phyloP scores from a whole-genome alignment of 2,888 invertebrate genomes.

The Junonia oenone region DNA sequence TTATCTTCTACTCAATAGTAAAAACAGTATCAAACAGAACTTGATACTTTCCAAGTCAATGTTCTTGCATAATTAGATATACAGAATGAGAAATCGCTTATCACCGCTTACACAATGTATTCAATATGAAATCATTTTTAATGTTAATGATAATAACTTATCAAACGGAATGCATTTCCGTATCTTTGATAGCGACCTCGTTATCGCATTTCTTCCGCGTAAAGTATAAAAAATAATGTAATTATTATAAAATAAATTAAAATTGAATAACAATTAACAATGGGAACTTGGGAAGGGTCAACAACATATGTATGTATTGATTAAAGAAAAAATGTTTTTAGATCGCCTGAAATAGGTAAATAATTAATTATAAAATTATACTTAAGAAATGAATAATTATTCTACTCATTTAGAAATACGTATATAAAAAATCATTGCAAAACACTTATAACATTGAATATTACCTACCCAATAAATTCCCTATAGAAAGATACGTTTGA shows the following conservation, averaged over 20 bases:
- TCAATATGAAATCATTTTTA: conserved; percentile 14
- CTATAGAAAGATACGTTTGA: background rate
- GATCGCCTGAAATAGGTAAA: no score
- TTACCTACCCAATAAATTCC: background rate
- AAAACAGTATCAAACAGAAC: conserved; percentile 21
- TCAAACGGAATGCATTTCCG: conserved; percentile 19
- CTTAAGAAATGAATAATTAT: no score
- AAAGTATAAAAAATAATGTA: conserved; percentile 5
- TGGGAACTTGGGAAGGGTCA: no score
- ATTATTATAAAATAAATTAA: background rate
- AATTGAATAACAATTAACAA: no score
- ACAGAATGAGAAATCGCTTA: conserved; percentile 14
- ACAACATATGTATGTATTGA: no score
- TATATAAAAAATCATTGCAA: no score
- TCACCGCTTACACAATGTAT: conserved; percentile 13
- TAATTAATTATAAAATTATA: no score
- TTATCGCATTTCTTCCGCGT: conserved; percentile 18
- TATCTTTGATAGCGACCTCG: background rate
- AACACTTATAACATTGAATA: background rate
- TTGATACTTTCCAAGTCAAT: conserved; percentile 12
- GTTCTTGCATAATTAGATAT: background rate
- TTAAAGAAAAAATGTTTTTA: no score
- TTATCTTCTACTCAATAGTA: background rate
- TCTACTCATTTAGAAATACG: no score
- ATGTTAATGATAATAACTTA: conserved; percentile 14